Base-by-base conservation (phyloP, 2,113 vertebrate species). In the Chloebia gouldiae region DNA sequence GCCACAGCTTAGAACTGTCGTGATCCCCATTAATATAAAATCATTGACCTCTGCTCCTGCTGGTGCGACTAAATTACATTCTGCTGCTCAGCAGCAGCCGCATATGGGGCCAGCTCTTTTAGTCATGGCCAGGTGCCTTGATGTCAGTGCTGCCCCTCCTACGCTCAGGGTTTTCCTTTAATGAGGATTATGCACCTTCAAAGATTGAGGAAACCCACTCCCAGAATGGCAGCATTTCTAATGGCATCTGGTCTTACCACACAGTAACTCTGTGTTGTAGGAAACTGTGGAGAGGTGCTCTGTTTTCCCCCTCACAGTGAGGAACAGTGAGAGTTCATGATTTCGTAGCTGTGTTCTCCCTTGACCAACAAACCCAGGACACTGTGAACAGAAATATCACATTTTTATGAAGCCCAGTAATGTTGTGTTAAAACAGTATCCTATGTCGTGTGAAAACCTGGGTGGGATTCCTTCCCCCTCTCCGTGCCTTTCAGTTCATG, bases 21-120 rank as follows among this genome's bases (percentile, higher is more conserved):
- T 98, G 98, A 98, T 98, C 98, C 98, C 98, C 98, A 98, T 98
- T 98, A 98, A 98, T 98, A 98, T 98, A 98, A 98, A 98, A 98
- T 98, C 98, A 98, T 98, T 98, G 98, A 98, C 98, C 98, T 97
- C 97, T 98, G 98, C 98, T 98, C 98, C 97, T 35, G 96, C 97
- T 98, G 98, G 97, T 97, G 97, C 91, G 87, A 97, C 98, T 98
- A 98, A 98, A 98, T 98, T 98, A 98, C 97, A 98, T 98, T 98
- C 97, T 98, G 98, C 97, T 98, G 98, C 98, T 98, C 98, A 98
- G 98, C 96, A 95, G 96, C 98, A 98, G 98, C 97, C 97, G 7
- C 97, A 97, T 96, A 97, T 97, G 98, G 97, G 98, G 96, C 97
- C 97, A 92, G 96, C 61, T 97, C 97, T 97, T 98, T 97, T 95